Conservation (phyloP, 2,113 vertebrate genomes). For the Notothenia rossii region DNA sequence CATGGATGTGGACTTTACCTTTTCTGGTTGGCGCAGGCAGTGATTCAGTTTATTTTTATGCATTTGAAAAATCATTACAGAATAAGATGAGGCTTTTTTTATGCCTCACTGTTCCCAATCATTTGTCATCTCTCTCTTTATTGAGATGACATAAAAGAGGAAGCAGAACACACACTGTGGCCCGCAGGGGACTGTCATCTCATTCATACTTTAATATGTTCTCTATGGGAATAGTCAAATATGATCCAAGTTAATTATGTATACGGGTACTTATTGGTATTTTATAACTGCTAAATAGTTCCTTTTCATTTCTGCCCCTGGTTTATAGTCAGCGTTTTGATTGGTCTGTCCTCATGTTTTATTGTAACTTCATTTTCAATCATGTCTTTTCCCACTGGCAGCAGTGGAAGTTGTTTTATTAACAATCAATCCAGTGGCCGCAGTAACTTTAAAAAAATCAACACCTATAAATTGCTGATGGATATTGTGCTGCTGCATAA, state of each 20-base stretch:
- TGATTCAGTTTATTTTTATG: not conserved
- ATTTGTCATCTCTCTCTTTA: not conserved
- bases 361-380: conserved; percentile 18
- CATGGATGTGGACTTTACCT: no score
- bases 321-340: not conserved
- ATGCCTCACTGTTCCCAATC: not conserved
- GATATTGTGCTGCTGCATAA: conserved; percentile 3
- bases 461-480: not conserved
- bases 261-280: not conserved
- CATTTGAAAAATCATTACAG: conserved; percentile 2
- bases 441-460: conserved; percentile 19
- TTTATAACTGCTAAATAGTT: conserved; percentile 13
- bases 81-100: conserved; percentile 6
- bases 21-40: no score
- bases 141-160: not conserved
- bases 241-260: conserved; percentile 3
- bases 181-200: not conserved
- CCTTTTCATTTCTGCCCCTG: not conserved
- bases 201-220: no score
- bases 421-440: conserved; percentile 11
- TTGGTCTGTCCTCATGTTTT: conserved; percentile 12
- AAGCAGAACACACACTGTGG: conserved; percentile 5
- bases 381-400: not conserved
- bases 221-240: not conserved
- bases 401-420: conserved; percentile 22